Percentiles rank a stretch among this genome's conserved stretches.
Conservation (phyloP, 2,888 invertebrate species). For the Trissolcus brochymenae region DNA sequence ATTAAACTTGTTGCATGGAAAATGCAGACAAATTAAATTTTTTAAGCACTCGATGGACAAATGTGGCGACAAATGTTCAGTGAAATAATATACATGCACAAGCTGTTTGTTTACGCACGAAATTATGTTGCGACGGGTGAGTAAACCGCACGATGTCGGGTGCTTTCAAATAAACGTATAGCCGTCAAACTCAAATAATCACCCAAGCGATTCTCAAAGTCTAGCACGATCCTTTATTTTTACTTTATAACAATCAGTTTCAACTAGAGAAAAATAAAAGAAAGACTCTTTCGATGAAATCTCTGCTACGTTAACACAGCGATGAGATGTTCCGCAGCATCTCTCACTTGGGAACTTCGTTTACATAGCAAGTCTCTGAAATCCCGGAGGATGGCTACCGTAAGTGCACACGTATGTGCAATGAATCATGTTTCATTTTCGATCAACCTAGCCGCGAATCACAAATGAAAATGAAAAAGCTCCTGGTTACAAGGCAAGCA, state of each 20-base stretch:
- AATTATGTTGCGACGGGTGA: neutral
- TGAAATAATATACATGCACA: neutral
- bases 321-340: slow-evolving; percentile 56
- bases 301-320: slow-evolving; percentile 61
- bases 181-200: too few species aligned
- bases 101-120: neutral
- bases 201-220: too few species aligned
- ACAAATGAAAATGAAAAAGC: slow-evolving; percentile 55
- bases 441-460: slow-evolving; percentile 49
- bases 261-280: neutral
- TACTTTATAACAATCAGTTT: neutral
- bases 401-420: slow-evolving; percentile 62
- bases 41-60: slow-evolving; percentile 5
- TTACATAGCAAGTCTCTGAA: slow-evolving; percentile 63
- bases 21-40: slow-evolving; percentile 24
- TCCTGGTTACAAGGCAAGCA: slow-evolving; percentile 26
- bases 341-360: slow-evolving; percentile 62
- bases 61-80: too few species aligned
- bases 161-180: too few species aligned
- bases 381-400: slow-evolving; percentile 63
- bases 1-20: slow-evolving; percentile 25
- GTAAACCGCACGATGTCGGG: too few species aligned
- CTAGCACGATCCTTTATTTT: neutral
- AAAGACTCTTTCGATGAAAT: slow-evolving; percentile 57
- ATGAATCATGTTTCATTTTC: slow-evolving; percentile 65